Evolutionary conservation across 2,888 invertebrate genomes (phyloP), one percentile per base, ranked within the genome.

Genomic region (Platypus cylindrus): DNA sequence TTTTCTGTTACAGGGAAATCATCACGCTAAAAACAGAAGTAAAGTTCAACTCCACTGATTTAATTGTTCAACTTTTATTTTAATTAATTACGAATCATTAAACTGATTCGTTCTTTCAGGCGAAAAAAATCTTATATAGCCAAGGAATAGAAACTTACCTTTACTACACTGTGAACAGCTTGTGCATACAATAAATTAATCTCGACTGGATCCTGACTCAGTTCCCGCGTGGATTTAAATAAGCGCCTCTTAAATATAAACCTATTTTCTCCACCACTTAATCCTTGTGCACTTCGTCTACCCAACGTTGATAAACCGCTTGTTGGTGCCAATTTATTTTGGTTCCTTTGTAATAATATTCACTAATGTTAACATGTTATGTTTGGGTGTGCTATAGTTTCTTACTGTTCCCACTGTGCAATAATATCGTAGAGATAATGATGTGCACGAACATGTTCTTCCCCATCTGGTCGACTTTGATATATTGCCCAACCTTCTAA

Each of bases 401-500:
- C 75, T 70, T 56, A 81, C 79, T 81, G 74, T 66, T 94, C 93
- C 94, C 94, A 94, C 9, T 84, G 82, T 1, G 91, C 86, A 46
- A 94, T 86, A 26, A 94, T 82, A 60, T 94, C 94, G 49, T 93
- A 90, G 1, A 94, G 64, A 57, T 89, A 94, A 58, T 91, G 86
- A 58, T 89, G 85, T 2, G 84, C 83, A 30, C 87, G 72, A 14
- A 94, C 86, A 52, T 91, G 90, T 51, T 91, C 85, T 58, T 93
- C 91, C 2, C 78, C 76, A 46, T 85, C 85, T 0, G 80, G 80
- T 3, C 86, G 69, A 52, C 85, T 84, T 62, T 91, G 83, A 62
- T 89, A 94, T 44, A 94, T 82, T 0, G 93, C 90, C 94, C 94
- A 94, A 34, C 94, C 94, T 45, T 91, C 86, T 12, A 86, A 67